Percentiles rank a stretch among this genome's conserved stretches.
phyloP scores from a whole-genome alignment of 1,140 invertebrate species.

The Eueides isabella region DNA sequence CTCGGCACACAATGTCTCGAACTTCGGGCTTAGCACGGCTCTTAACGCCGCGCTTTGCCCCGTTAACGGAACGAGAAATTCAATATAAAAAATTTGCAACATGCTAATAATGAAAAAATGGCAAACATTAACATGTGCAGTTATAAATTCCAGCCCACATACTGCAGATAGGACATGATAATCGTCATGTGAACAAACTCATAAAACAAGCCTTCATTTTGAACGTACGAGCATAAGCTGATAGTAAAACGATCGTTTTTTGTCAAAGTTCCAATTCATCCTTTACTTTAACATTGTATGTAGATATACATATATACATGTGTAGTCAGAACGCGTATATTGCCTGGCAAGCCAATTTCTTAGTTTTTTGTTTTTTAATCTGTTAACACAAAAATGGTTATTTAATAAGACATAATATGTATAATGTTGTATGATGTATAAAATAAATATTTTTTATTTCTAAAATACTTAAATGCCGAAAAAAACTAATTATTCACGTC shows the following conservation, averaged over 20 bases:
- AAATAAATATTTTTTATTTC: too few species aligned
- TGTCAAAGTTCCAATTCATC: neutral
- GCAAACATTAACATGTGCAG: neutral
- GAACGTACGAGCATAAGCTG: neutral
- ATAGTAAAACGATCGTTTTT: slow-evolving; percentile 4
- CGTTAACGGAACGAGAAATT: too few species aligned
- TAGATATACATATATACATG: too few species aligned
- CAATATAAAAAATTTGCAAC: neutral
- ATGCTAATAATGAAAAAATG: neutral
- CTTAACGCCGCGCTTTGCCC: too few species aligned
- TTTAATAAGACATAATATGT: too few species aligned
- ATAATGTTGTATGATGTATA: too few species aligned
- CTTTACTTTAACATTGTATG: neutral
- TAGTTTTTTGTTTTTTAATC: neutral
- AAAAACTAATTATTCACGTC: neutral
- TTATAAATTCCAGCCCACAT: slow-evolving; percentile 20
- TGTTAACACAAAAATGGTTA: too few species aligned
- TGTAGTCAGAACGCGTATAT: too few species aligned
- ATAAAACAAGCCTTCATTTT: slow-evolving; percentile 20
- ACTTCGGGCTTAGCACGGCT: too few species aligned
- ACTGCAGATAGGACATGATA: slow-evolving; percentile 8
- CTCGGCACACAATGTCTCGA: too few species aligned
- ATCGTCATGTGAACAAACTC: slow-evolving; percentile 20
- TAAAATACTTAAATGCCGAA: neutral
- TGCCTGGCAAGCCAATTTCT: neutral